Evolutionary conservation across 1,140 invertebrate genomes (phyloP).

Genomic region (Eriocheir sinensis): DNA sequence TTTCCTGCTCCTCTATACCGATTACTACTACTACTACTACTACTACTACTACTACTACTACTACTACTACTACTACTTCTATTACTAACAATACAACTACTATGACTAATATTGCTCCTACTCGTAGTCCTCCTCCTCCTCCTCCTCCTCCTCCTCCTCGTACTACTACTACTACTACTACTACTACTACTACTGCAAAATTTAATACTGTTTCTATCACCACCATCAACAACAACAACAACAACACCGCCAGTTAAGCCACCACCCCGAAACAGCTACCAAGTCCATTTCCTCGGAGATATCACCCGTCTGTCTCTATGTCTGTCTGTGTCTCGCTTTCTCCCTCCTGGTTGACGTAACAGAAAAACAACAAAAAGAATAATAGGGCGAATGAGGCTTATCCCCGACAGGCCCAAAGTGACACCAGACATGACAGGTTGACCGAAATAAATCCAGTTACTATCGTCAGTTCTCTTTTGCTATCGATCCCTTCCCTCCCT

Average conservation of each 20-base stretch:
- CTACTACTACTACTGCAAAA: too few species aligned
- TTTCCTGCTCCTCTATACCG: too few species aligned
- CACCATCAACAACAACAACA: background rate
- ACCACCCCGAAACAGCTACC: background rate
- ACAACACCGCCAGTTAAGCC: background rate
- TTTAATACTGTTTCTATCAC: background rate
- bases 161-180: background rate
- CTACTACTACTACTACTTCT: background rate
- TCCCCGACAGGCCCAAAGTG: background rate
- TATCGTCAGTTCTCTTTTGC: background rate
- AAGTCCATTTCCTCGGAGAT: background rate
- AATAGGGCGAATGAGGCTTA: background rate
- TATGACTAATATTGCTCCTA: background rate
- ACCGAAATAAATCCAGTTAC: background rate
- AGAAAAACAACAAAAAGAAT: background rate
- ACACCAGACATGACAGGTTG: background rate
- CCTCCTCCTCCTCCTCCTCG: too few species aligned
- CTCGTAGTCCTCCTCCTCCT: background rate
- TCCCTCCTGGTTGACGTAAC: background rate
- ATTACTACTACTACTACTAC: background rate
- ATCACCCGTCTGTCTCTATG: background rate
- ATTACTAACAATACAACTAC: background rate
- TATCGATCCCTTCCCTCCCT: background rate
- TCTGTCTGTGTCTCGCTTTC: background rate
- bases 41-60: background rate